Conservation (phyloP, 2,113 vertebrate genomes). For the Microcebus jonahi region DNA sequence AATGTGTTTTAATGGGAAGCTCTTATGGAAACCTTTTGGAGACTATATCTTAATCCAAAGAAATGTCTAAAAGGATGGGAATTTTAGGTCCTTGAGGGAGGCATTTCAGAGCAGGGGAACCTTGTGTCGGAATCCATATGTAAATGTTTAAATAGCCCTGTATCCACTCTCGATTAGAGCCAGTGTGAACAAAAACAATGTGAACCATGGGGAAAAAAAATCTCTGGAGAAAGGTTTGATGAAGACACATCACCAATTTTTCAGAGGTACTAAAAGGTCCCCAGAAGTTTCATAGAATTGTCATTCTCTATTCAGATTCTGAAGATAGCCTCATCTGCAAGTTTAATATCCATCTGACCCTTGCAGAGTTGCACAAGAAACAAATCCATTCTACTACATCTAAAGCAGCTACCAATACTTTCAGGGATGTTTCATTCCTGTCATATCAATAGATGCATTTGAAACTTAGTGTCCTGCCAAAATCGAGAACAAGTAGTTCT, state of each 20-base stretch:
- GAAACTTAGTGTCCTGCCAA: slow-evolving; percentile 47
- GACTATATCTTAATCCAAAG: background rate
- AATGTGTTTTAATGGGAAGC: background rate
- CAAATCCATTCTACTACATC: background rate
- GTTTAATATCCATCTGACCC: background rate
- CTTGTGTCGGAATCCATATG: background rate
- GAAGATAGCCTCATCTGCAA: background rate
- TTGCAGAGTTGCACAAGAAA: background rate
- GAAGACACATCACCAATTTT: background rate
- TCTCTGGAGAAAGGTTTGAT: background rate
- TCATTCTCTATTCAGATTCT: background rate
- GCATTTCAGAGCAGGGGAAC: background rate
- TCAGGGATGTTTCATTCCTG: background rate
- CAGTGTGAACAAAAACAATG: background rate
- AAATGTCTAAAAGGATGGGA: background rate
- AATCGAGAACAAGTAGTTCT: slow-evolving; percentile 57
- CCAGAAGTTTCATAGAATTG: background rate
- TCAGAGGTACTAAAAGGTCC: background rate
- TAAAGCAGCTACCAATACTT: background rate
- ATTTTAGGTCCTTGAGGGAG: background rate
- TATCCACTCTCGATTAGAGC: background rate
- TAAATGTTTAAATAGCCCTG: background rate
- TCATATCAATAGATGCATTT: background rate
- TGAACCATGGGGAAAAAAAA: background rate
- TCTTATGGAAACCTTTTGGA: background rate